Evolutionary conservation across 2,113 vertebrate species (phyloP), one percentile per base, ranked within the genome.

Genomic region (Sapajus apella): DNA sequence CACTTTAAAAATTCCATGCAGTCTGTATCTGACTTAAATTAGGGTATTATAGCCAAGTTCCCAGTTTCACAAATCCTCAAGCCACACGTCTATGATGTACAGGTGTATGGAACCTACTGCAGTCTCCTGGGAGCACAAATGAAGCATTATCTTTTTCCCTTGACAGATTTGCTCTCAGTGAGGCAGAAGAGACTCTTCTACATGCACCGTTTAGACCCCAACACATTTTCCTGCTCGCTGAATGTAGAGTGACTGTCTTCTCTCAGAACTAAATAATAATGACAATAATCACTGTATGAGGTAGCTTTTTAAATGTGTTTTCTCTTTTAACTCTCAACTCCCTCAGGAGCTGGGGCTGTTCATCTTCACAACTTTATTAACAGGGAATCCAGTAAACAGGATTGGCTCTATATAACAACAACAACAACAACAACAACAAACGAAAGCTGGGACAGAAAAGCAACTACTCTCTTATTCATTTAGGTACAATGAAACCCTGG

Each of bases 1-100:
- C 23, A 72, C 35, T 95, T 64, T 9, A 45, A 92, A 96, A 88
- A 64, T 91, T 43, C 89, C 25, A 50, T 17, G n/a, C 77, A 47
- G 32, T 50, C 87, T 91, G 14, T n/a, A 93, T 90, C 61, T 47
- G 61, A 84, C 75, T 93, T 52, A 93, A 97, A 96, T 70, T 37
- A 68, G 94, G 47, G 45, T 90, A 21, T 55, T 47, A 68, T 10
- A 77, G 56, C 12, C 30, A 96, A 97, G 0, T 0, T 86, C 50
- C 45, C 45, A 35, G 83, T 95, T 85, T 94, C 47, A 64, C 76
- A 70, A 93, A 18, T 75, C 47, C 47, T 82, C 56, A 87, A 93
- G 32, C 32, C 55, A 89, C 35, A 55, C 30, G 77, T 64, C n/a
- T 80, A 3, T 66, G 73, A 47, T 0, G 0, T 40, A 96, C 25